Evolutionary conservation across 2,888 invertebrate species (phyloP).

Genomic region (Drosophila suboccidentalis): DNA sequence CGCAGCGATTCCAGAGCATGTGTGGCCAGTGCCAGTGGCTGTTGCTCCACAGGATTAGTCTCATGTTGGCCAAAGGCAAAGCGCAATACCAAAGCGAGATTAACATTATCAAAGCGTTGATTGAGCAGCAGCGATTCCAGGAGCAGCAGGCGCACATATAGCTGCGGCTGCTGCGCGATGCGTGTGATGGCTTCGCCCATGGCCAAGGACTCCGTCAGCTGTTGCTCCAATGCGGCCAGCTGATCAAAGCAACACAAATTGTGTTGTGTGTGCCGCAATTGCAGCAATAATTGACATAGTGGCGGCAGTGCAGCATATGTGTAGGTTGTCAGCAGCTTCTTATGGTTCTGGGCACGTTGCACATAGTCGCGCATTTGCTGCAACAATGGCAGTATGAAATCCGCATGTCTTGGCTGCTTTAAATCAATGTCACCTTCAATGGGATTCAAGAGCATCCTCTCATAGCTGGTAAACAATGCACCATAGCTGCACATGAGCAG

Average conservation of each 20-base stretch:
- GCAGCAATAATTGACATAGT: conserved; percentile 68
- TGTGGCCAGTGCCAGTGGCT: conserved; percentile 56
- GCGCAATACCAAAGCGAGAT: conserved; percentile 32
- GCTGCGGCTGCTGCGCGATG: conserved; percentile 52
- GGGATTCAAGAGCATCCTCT: conserved; percentile 57
- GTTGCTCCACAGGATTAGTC: not conserved
- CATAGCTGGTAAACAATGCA: conserved; percentile 71
- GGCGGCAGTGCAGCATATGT: conserved; percentile 51
- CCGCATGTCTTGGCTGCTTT: conserved; percentile 47
- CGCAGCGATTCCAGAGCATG: conserved; percentile 76
- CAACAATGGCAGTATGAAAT: conserved; percentile 68
- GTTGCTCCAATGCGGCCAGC: conserved; percentile 72
- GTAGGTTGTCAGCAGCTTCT: conserved; percentile 57
- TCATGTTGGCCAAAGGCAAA: conserved; percentile 25
- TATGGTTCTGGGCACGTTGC: conserved; percentile 64
- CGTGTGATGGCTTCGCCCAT: not conserved
- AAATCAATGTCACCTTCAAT: not conserved
- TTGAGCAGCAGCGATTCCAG: conserved; percentile 77
- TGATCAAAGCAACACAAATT: conserved; percentile 76
- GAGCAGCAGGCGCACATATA: conserved; percentile 69
- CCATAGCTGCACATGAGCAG: conserved; percentile 64
- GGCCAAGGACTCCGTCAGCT: conserved; percentile 38
- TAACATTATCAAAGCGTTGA: conserved; percentile 47
- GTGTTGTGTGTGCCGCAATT: conserved; percentile 50
- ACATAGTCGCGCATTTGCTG: conserved; percentile 67